Conservation (phyloP, 30 jellyfish, hydroid and myxozoan species). For the Aurelia aurita complex sp. Pacific region DNA sequence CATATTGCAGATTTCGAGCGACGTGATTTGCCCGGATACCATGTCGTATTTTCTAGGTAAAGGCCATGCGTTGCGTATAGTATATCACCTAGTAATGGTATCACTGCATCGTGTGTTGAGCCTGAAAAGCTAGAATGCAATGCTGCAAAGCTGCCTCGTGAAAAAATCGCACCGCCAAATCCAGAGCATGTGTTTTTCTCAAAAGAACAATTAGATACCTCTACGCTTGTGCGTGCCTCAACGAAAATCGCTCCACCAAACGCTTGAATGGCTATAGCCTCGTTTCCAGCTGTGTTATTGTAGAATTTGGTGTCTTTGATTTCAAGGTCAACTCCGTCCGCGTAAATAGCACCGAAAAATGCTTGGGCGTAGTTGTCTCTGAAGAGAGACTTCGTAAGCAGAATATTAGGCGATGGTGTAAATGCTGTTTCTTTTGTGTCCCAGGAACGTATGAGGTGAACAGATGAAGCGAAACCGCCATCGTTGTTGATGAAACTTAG, state of each 20-base stretch:
- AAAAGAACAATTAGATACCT: constrained; percentile 50
- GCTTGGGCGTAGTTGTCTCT: constrained; percentile 74
- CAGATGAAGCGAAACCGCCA: constrained; percentile 89
- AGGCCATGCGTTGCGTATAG: constrained; percentile 92
- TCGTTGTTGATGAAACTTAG: constrained; percentile 43
- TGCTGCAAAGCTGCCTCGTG: constrained; percentile 83
- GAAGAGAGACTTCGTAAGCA: constrained; percentile 36
- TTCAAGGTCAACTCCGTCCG: constrained; percentile 70
- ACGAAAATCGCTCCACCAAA: constrained; percentile 96
- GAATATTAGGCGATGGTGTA: constrained; percentile 20
- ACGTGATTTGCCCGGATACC: constrained; percentile 66
- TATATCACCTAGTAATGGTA: constrained; percentile 90
- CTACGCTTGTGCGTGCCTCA: constrained; percentile 62
- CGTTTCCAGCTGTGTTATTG: constrained; percentile 89
- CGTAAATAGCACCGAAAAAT: constrained; percentile 95
- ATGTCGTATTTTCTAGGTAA: constrained; percentile 78
- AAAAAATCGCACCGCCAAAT: constrained; percentile 91
- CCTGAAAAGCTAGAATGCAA: constrained; percentile 64
- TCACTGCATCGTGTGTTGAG: constrained; percentile 11
- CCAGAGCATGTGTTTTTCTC: constrained; percentile 92
- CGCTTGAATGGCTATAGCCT: constrained; percentile 86
- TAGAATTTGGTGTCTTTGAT: constrained; percentile 28
- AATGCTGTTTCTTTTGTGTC: background rate
- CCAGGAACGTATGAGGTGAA: constrained; percentile 52
- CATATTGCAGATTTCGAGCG: constrained; percentile 75